Percentiles rank a stretch among this genome's conserved stretches.
Conservation (phyloP, 2,888 invertebrate genomes). For the Axea sp. region DNA sequence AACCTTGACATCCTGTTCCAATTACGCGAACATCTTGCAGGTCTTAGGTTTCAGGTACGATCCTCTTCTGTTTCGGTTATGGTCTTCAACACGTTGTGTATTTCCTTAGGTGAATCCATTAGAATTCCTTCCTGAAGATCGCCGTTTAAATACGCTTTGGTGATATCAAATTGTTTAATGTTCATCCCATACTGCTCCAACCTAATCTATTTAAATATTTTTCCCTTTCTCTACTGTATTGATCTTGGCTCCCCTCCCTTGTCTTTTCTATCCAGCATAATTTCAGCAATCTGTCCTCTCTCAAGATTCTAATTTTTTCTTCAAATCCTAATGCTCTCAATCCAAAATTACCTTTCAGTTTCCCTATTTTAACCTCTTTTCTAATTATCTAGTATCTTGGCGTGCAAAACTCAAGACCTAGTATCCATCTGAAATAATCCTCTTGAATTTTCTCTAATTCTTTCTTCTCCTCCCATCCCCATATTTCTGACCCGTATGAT, state of each 20-base stretch:
- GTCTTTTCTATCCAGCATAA: conserved; percentile 12
- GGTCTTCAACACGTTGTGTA: too few species aligned
- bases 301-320: conserved; percentile 1
- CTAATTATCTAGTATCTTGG: neutral
- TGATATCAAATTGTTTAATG: too few species aligned
- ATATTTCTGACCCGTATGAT: neutral
- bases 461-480: neutral
- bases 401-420: neutral
- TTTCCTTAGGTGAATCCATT: too few species aligned
- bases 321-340: conserved; percentile 16
- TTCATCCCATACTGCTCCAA: conserved; percentile 4
- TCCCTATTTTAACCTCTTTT: neutral
- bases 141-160: too few species aligned
- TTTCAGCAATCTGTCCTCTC: neutral
- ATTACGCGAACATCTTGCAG: too few species aligned
- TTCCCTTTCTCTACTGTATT: neutral
- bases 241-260: neutral
- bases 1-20: too few species aligned
- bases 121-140: too few species aligned
- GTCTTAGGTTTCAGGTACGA: too few species aligned
- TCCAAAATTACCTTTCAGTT: neutral
- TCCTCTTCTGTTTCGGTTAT: too few species aligned
- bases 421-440: neutral
- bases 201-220: neutral
- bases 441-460: neutral